Evolutionary conservation across 1,140 invertebrate genomes (phyloP).

Genomic region (Aleiodes sp.): DNA sequence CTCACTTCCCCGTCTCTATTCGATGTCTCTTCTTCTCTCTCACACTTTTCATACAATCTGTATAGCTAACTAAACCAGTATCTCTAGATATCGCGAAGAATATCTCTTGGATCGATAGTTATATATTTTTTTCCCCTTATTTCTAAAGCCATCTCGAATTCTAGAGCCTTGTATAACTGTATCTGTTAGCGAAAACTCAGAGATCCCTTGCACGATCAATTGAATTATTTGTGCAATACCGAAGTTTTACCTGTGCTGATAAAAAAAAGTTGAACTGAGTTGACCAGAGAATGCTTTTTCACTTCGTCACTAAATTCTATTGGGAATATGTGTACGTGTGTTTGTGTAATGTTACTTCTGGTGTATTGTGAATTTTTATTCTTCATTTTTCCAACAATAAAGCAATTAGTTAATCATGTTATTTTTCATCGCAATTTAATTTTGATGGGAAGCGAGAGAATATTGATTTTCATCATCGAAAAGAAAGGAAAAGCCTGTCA

Average conservation of each 20-base stretch:
- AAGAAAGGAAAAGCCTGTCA: no score
- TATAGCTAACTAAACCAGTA: not conserved
- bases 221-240: conserved; percentile 1
- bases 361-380: not conserved
- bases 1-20: not conserved
- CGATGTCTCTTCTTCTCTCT: not conserved
- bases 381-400: no score
- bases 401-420: no score
- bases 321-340: not conserved
- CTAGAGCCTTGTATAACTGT: not conserved
- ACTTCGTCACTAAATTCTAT: not conserved
- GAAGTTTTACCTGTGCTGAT: conserved; percentile 3
- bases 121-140: not conserved
- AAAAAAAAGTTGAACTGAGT: not conserved
- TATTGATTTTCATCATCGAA: no score
- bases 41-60: not conserved
- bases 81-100: not conserved
- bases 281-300: conserved; percentile 12
- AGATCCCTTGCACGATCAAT: not conserved
- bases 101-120: not conserved
- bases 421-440: no score
- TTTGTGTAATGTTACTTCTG: not conserved
- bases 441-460: no score
- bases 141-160: not conserved
- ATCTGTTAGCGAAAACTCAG: conserved; percentile 5